These are phyloP conservation scores for Galeopsomyia nigrocyanea DNA, from an alignment of 2,888 invertebrate species.

Conservation along the genomic window DNA sequence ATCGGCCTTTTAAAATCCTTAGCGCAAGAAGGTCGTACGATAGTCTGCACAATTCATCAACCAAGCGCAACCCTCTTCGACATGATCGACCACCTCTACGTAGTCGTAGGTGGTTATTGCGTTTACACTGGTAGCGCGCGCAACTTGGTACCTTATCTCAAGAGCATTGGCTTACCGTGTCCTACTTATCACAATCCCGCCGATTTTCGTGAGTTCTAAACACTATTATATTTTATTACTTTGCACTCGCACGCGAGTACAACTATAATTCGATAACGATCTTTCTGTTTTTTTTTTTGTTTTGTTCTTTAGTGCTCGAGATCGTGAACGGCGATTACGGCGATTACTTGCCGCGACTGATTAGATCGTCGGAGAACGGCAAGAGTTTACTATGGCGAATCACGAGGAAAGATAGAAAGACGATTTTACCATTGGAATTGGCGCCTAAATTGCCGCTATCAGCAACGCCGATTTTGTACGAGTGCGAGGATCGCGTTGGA, in stretches of 20 bases:
- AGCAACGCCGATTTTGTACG: slow-evolving; percentile 53
- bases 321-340: slow-evolving; percentile 86
- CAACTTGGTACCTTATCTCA: slow-evolving; percentile 83
- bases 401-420: slow-evolving; percentile 10
- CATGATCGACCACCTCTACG: slow-evolving; percentile 91
- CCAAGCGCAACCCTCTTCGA: slow-evolving; percentile 88
- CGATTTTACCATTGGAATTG: background rate
- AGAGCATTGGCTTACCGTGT: slow-evolving; percentile 79
- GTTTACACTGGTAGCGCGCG: slow-evolving; percentile 85
- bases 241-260: no score
- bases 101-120: slow-evolving; percentile 84
- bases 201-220: slow-evolving; percentile 81
- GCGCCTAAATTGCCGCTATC: slow-evolving; percentile 42
- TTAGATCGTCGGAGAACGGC: slow-evolving; percentile 77
- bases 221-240: no score
- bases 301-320: slow-evolving; percentile 72
- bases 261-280: no score
- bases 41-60: slow-evolving; percentile 92
- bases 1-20: slow-evolving; percentile 84
- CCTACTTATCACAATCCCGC: slow-evolving; percentile 93
- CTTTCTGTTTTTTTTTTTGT: background rate
- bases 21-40: slow-evolving; percentile 86
- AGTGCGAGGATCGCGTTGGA: slow-evolving; percentile 52
- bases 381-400: slow-evolving; percentile 71
- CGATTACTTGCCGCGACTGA: slow-evolving; percentile 71